A percentile compares a stretch with the other conserved stretches of the same genome.
Evolutionary conservation across 2,888 invertebrate species (phyloP).

Genomic region (Cerastoderma edule): DNA sequence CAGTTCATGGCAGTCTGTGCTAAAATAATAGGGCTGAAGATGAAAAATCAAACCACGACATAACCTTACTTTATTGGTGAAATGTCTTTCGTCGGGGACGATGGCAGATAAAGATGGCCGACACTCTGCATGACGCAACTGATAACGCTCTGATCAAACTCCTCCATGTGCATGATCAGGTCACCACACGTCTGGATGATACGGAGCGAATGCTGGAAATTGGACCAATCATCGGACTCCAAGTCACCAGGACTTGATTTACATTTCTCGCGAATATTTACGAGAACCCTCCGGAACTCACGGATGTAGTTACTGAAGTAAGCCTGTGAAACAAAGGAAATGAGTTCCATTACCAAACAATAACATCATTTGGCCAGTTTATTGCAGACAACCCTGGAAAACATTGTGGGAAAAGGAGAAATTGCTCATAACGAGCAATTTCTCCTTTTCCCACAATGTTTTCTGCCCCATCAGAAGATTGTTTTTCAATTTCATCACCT

Average conservation of each 20-base stretch:
- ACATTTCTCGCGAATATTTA: constrained; percentile 86
- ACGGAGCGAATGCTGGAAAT: constrained; percentile 83
- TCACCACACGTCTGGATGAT: constrained; percentile 85
- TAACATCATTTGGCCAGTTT: no score
- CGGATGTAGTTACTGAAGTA: constrained; percentile 88
- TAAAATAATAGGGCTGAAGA: no score
- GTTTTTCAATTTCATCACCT: no score
- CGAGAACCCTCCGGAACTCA: constrained; percentile 87
- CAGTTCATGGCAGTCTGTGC: not conserved
- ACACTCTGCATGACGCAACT: constrained; percentile 86
- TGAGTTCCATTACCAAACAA: not conserved
- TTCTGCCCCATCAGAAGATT: no score
- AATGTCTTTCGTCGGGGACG: constrained; percentile 68
- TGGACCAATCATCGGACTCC: constrained; percentile 81
- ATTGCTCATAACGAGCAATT: not conserved
- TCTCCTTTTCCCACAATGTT: no score
- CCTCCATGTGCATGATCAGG: constrained; percentile 88
- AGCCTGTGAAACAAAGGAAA: constrained; percentile 80
- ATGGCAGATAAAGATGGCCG: constrained; percentile 71
- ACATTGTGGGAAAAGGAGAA: constrained; percentile 7
- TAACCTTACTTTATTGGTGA: constrained; percentile 54
- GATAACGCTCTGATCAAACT: constrained; percentile 88
- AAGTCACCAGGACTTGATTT: constrained; percentile 60
- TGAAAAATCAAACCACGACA: not conserved
- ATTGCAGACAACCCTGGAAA: no score